These are phyloP conservation scores for Brachionus asplanchnoidis DNA, from an alignment of 1,140 invertebrate species.

Conservation along the genomic window DNA sequence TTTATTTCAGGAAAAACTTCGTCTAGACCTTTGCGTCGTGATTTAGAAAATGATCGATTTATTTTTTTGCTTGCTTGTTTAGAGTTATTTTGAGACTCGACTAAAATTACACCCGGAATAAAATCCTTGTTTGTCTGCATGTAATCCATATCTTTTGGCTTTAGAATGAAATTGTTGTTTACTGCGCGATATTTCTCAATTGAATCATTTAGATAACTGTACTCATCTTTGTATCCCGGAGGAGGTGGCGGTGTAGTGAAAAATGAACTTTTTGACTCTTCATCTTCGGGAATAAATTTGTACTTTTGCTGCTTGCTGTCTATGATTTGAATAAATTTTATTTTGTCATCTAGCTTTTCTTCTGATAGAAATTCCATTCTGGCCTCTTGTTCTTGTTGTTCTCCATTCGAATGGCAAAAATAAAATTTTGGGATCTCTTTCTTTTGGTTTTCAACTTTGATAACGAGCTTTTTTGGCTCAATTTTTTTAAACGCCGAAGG, in stretches of 20 bases:
- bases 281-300: slow-evolving; percentile 20
- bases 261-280: background rate
- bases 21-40: slow-evolving; percentile 16
- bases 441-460: background rate
- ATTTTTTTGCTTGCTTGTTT: slow-evolving; percentile 10
- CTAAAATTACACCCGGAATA: slow-evolving; percentile 11
- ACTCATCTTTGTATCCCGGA: background rate
- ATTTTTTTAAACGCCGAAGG: slow-evolving; percentile 1
- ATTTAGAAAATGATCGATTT: background rate
- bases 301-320: background rate
- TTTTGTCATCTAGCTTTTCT: background rate
- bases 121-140: background rate
- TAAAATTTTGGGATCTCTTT: background rate
- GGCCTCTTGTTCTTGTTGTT: background rate
- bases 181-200: background rate
- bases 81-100: slow-evolving; percentile 5
- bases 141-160: background rate
- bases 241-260: background rate
- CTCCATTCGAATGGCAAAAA: background rate
- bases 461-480: background rate
- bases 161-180: slow-evolving; percentile 13
- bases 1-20: slow-evolving; percentile 22
- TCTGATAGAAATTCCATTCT: background rate
- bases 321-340: slow-evolving; percentile 22
- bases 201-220: background rate